Conservation (phyloP, 2,797 vertebrate species). For the Melanotaenia pygmaea region DNA sequence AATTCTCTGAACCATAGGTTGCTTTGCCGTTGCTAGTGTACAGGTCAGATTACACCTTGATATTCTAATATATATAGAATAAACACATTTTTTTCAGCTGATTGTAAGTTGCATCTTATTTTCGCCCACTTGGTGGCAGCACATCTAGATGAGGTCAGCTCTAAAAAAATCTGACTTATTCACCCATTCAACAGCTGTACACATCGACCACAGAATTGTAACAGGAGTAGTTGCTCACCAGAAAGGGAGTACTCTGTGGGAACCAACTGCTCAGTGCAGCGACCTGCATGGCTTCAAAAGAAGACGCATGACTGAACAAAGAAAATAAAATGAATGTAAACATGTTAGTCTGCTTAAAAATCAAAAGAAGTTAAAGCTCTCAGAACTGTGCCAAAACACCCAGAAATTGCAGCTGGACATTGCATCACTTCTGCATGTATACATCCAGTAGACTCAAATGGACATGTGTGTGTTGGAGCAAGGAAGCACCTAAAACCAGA, state of each 20-base stretch:
- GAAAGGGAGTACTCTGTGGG: conserved; percentile 10
- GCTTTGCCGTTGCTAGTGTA: neutral
- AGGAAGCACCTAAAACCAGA: too few species aligned
- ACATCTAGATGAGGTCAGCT: conserved; percentile 2
- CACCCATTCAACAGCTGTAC: conserved; percentile 4
- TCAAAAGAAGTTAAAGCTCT: too few species aligned
- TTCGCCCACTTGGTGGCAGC: conserved; percentile 3
- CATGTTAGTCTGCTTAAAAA: too few species aligned
- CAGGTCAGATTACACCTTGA: neutral
- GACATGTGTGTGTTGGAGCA: too few species aligned
- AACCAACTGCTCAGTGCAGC: conserved; percentile 5
- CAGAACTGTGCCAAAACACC: too few species aligned
- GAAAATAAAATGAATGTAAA: neutral
- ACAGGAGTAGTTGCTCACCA: neutral
- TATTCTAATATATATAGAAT: neutral
- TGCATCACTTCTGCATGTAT: too few species aligned
- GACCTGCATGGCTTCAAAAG: conserved; percentile 10
- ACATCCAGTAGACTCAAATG: too few species aligned
- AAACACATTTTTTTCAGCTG: neutral
- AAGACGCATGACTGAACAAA: conserved; percentile 7
- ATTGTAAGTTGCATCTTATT: conserved; percentile 1
- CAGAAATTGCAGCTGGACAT: too few species aligned
- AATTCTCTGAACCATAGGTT: neutral
- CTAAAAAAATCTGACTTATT: conserved; percentile 1
- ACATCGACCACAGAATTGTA: neutral